Base-by-base conservation (phyloP, 2,888 invertebrate genomes). In the Acleris emargana region DNA sequence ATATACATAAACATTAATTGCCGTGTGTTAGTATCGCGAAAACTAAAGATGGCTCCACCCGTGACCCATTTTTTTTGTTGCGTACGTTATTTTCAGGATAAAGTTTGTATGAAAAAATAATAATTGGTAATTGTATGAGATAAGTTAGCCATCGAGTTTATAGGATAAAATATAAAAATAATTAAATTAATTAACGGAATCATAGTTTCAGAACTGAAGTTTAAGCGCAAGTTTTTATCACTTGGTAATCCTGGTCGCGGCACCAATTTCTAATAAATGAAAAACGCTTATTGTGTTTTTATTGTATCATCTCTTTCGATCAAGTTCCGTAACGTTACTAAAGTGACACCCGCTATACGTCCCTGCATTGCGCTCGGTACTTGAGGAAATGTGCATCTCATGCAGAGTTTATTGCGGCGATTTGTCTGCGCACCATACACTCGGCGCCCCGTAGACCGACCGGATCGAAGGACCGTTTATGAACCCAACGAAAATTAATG, bases 351-450 rank as follows among this genome's bases (percentile, higher is more conserved):
- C 61, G 61, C 58, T 22, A 5, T 17, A 6, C 22, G 16, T 20
- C 32, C 6, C 4, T 54, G 3, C n/a, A 59, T 60, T 64, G 64
- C 16, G 17, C 55, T 16, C 11, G 9, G 13, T 18, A n/a, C 54
- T 22, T 32, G 17, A 64, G 59, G 64, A 64, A 64, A 64, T 64
- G 64, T 60, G 59, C 64, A 60, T 64, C 59, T 55, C 64, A 64
- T 50, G 59, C 58, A 45, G 49, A 43, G 54, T 64, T 60, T 64
- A 64, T 59, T 50, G 59, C 59, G 50, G 43, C 59, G 64, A 64
- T 64, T 59, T 59, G 64, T 64, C 64, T 64, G 64, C 59, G 11
- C 47, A 38, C 17, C n/a, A 22, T 28, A 11, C 47, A 42, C 18
- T 42, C 18, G 18, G 53, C 53, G 28, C 32, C 32, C 18, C 13